Evolutionary conservation across 2,888 invertebrate species (phyloP).

Genomic region (Cosmia pyralina): DNA sequence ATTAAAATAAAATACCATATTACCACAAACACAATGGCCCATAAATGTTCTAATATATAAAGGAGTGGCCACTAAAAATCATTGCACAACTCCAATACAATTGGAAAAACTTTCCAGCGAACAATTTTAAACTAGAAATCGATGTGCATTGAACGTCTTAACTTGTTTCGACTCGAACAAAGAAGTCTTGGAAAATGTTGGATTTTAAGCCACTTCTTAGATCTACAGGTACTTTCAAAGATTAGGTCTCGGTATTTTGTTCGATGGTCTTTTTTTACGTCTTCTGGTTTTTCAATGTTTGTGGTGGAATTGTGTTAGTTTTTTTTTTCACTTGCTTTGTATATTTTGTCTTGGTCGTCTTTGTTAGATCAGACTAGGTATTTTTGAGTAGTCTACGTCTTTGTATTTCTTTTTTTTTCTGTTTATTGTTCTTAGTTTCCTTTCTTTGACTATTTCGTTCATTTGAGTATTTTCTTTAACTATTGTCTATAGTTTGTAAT

Average conservation of each 20-base stretch:
- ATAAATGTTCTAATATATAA: slow-evolving; percentile 59
- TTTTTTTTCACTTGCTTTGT: slow-evolving; percentile 11
- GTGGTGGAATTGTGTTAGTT: slow-evolving; percentile 1
- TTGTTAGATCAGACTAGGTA: neutral
- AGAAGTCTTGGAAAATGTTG: slow-evolving; percentile 65
- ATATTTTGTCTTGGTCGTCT: slow-evolving; percentile 16
- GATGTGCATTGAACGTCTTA: slow-evolving; percentile 70
- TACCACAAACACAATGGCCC: slow-evolving; percentile 47
- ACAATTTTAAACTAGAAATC: slow-evolving; percentile 75
- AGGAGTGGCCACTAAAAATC: slow-evolving; percentile 66
- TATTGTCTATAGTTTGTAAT: neutral
- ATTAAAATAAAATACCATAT: slow-evolving; percentile 35
- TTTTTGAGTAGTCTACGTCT: slow-evolving; percentile 1
- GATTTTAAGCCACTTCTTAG: slow-evolving; percentile 59
- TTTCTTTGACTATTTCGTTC: slow-evolving; percentile 3
- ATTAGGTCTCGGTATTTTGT: slow-evolving; percentile 57
- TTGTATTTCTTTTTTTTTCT: neutral
- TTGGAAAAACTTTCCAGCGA: slow-evolving; percentile 62
- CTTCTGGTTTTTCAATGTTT: slow-evolving; percentile 43
- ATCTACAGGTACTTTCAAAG: slow-evolving; percentile 60
- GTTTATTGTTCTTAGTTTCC: neutral
- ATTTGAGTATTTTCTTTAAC: neutral
- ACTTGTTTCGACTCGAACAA: slow-evolving; percentile 72
- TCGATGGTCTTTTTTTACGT: slow-evolving; percentile 38
- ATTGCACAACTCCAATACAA: slow-evolving; percentile 65